phyloP scores from a whole-genome alignment of 2,888 invertebrate genomes.

The Strigamia maritima region DNA sequence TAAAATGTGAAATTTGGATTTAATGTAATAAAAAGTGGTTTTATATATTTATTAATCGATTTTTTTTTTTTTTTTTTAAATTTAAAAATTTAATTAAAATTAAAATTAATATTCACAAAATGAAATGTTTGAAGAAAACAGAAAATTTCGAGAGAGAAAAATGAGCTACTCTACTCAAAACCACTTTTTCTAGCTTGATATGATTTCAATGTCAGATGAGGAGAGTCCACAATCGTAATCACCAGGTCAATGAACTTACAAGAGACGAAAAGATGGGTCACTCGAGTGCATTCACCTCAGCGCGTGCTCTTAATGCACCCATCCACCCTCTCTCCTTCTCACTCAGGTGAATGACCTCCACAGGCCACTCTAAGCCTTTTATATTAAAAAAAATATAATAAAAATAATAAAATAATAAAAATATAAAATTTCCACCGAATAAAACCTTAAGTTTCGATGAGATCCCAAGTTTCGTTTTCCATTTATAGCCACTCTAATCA shows the following conservation, averaged over 20 bases:
- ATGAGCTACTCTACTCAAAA: not conserved
- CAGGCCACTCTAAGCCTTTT: not conserved
- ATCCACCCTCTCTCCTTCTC: slow-evolving; percentile 20
- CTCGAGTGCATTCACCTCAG: slow-evolving; percentile 43
- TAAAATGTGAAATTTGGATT: too few relatives aligned
- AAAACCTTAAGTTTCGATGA: too few relatives aligned
- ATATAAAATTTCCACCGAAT: too few relatives aligned
- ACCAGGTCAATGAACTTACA: slow-evolving; percentile 39
- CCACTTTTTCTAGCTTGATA: slow-evolving; percentile 14
- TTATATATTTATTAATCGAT: not conserved
- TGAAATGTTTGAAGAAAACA: not conserved
- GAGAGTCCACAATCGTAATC: slow-evolving; percentile 3
- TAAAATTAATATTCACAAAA: not conserved
- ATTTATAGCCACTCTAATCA: too few relatives aligned
- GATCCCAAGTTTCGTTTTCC: too few relatives aligned
- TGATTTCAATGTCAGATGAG: slow-evolving; percentile 36
- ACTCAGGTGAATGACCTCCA: not conserved
- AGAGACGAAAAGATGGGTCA: slow-evolving; percentile 44
- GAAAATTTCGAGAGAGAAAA: not conserved
- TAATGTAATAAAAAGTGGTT: not conserved
- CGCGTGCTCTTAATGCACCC: slow-evolving; percentile 34
- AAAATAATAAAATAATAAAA: too few relatives aligned
- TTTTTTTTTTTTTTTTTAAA: not conserved
- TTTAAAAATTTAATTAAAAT: not conserved
- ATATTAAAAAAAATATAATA: not conserved